phyloP scores from a whole-genome alignment of 1,140 invertebrate genomes.

The Zaprionus inermis region DNA sequence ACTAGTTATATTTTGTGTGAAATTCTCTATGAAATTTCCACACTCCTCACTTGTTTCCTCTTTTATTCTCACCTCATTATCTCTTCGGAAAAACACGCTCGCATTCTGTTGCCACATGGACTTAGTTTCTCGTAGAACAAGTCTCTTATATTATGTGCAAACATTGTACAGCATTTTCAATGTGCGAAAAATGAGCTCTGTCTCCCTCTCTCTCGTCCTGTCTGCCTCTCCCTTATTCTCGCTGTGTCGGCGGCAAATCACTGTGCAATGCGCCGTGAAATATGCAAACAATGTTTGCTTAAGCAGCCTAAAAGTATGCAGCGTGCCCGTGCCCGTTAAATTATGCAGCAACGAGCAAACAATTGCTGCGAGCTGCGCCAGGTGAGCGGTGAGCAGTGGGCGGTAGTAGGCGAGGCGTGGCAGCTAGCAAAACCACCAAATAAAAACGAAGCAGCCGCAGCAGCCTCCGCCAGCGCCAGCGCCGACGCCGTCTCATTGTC shows the following conservation, averaged over 20 bases:
- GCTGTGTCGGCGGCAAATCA: conserved; percentile 48
- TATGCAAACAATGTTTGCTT: conserved; percentile 77
- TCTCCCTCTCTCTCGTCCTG: neutral
- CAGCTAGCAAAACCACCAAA: conserved; percentile 18
- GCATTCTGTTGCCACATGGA: neutral
- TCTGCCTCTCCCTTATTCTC: neutral
- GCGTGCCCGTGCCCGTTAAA: conserved; percentile 47
- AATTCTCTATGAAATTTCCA: neutral
- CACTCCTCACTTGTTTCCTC: neutral
- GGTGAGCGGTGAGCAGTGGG: conserved; percentile 10
- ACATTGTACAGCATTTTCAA: neutral
- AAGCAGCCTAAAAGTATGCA: conserved; percentile 69
- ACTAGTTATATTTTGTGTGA: neutral
- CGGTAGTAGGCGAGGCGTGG: neutral
- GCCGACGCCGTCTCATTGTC: conserved; percentile 69
- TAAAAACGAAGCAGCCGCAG: conserved; percentile 13
- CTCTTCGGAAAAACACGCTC: neutral
- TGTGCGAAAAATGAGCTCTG: neutral
- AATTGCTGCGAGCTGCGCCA: conserved; percentile 70
- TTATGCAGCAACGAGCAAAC: conserved; percentile 79
- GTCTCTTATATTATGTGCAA: conserved; percentile 1
- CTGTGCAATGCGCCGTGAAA: conserved; percentile 77
- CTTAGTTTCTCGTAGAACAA: neutral
- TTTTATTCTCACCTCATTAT: neutral
- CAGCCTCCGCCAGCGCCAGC: neutral